phyloP scores from a whole-genome alignment of 2,888 invertebrate genomes.

The Euzophera pinguis region DNA sequence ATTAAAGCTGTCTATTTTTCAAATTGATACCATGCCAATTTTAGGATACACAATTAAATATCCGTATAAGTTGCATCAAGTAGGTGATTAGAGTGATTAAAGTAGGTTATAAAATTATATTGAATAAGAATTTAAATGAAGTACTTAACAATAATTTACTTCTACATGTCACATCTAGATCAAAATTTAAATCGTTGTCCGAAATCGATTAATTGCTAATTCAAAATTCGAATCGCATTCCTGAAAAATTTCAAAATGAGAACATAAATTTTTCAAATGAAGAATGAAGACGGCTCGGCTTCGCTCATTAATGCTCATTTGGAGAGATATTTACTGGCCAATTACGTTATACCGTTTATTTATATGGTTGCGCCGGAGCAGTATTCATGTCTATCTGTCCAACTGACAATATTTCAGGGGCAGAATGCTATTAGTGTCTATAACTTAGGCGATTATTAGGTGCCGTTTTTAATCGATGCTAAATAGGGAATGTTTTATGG shows the following conservation, averaged over 20 bases:
- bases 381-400: constrained; percentile 2
- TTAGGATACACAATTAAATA: no score
- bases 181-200: no score
- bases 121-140: no score
- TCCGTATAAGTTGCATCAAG: no score
- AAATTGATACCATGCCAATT: no score
- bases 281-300: constrained; percentile 45
- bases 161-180: no score
- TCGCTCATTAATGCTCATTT: constrained; percentile 63
- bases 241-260: constrained; percentile 40
- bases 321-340: constrained; percentile 64
- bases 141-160: no score
- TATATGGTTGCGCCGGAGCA: constrained; percentile 30
- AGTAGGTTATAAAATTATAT: no score
- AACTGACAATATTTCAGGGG: constrained; percentile 5
- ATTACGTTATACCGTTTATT: constrained; percentile 60
- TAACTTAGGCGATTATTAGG: constrained; percentile 1
- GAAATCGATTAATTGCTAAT: constrained; percentile 3
- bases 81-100: no score
- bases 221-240: constrained; percentile 39
- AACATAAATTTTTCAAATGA: constrained; percentile 60
- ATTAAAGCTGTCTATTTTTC: no score
- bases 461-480: constrained; percentile 1
- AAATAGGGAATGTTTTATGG: not conserved
- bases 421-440: constrained; percentile 3